Percentiles rank a stretch among this genome's conserved stretches.
Conservation (phyloP, 1,140 invertebrate genomes). For the Drosophila malerkotliana region DNA sequence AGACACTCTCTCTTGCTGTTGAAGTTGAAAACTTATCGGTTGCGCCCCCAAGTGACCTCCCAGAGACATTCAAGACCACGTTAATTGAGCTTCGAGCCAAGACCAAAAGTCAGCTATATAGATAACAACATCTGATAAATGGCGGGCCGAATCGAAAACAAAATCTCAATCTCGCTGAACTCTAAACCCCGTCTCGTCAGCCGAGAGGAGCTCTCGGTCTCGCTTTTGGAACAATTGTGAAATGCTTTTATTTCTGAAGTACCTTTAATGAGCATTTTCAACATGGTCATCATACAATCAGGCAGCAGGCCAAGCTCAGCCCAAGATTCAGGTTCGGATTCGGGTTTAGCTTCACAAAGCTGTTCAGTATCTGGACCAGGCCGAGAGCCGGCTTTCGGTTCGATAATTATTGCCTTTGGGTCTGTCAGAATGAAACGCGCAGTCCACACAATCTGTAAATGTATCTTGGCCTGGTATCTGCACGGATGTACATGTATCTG, state of each 20-base stretch:
- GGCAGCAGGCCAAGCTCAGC: slow-evolving; percentile 7
- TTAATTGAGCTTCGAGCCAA: slow-evolving; percentile 60
- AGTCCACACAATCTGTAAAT: slow-evolving; percentile 63
- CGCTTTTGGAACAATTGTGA: slow-evolving; percentile 71
- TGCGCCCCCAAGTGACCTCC: slow-evolving; percentile 45
- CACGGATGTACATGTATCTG: slow-evolving; percentile 39
- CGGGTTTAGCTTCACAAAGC: slow-evolving; percentile 4
- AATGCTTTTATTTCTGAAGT: slow-evolving; percentile 82
- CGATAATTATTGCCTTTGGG: slow-evolving; percentile 74
- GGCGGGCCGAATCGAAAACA: slow-evolving; percentile 66
- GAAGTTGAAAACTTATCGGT: slow-evolving; percentile 23
- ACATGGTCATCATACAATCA: slow-evolving; percentile 81
- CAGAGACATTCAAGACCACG: slow-evolving; percentile 60
- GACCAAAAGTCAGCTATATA: slow-evolving; percentile 45
- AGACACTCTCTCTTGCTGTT: not conserved
- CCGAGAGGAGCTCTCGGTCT: slow-evolving; percentile 47
- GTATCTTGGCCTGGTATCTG: slow-evolving; percentile 41
- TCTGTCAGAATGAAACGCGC: slow-evolving; percentile 46
- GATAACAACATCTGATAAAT: slow-evolving; percentile 81
- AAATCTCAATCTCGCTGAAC: slow-evolving; percentile 47
- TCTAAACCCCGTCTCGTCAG: slow-evolving; percentile 33
- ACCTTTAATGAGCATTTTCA: slow-evolving; percentile 82
- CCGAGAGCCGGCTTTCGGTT: slow-evolving; percentile 35
- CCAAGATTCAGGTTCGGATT: not conserved
- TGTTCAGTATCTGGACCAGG: slow-evolving; percentile 65